A percentile compares a stretch with the other conserved stretches of the same genome.
These are phyloP conservation scores for Drosophila biarmipes DNA, from an alignment of 1,140 invertebrate genomes.

Conservation along the genomic window DNA sequence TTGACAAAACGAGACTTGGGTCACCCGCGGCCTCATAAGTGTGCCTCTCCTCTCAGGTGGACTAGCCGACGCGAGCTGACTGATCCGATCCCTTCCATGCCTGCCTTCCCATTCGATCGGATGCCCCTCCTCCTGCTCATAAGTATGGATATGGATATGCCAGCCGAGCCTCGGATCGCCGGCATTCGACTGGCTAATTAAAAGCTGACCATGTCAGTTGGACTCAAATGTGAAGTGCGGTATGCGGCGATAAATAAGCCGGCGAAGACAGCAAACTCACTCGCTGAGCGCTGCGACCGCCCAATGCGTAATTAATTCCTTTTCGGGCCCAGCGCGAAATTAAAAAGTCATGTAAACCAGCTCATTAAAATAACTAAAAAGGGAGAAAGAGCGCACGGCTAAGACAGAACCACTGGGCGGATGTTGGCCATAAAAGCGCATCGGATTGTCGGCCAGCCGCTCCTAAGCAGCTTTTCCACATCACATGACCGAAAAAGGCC, in stretches of 20 bases:
- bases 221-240: slow-evolving; percentile 77
- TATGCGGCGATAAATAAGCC: slow-evolving; percentile 76
- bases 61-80: slow-evolving; percentile 18
- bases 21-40: slow-evolving; percentile 58
- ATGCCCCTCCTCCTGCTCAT: slow-evolving; percentile 2
- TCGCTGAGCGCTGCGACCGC: slow-evolving; percentile 68
- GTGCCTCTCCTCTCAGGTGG: slow-evolving; percentile 51
- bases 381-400: slow-evolving; percentile 6
- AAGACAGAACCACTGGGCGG: slow-evolving; percentile 32
- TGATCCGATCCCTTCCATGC: background rate
- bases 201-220: slow-evolving; percentile 82
- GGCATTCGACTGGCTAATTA: slow-evolving; percentile 63
- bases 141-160: slow-evolving; percentile 3
- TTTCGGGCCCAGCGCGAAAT: slow-evolving; percentile 82
- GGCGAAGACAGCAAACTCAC: slow-evolving; percentile 32
- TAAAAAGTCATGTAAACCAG: slow-evolving; percentile 84
- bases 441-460: slow-evolving; percentile 33
- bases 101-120: slow-evolving; percentile 5
- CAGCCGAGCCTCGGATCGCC: slow-evolving; percentile 28
- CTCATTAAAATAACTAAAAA: slow-evolving; percentile 84
- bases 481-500: slow-evolving; percentile 47
- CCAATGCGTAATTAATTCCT: slow-evolving; percentile 84
- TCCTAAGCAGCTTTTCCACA: slow-evolving; percentile 68
- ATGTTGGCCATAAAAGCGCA: slow-evolving; percentile 68
- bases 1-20: slow-evolving; percentile 70